These are phyloP conservation scores for Sylvilagus floridanus DNA, from an alignment of 2,797 vertebrate genomes.

Conservation along the genomic window DNA sequence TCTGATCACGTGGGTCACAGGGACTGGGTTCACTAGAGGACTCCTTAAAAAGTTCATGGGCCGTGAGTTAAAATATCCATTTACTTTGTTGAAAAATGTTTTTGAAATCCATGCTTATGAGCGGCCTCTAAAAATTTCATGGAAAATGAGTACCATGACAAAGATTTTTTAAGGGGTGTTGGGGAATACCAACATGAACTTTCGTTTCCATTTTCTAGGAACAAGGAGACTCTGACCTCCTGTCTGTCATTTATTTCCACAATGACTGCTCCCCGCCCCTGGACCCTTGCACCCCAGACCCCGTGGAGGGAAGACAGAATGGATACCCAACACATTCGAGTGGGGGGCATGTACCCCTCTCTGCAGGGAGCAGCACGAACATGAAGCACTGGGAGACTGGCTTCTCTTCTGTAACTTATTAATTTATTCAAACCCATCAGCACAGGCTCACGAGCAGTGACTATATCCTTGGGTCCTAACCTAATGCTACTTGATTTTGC, in stretches of 20 bases:
- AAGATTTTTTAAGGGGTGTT: too few relatives aligned
- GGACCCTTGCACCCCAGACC: neutral
- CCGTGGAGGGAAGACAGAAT: neutral
- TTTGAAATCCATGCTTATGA: too few relatives aligned
- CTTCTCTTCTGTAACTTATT: neutral
- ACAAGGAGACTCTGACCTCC: too few relatives aligned
- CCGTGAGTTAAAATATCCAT: too few relatives aligned
- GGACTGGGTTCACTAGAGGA: neutral
- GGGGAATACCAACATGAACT: too few relatives aligned
- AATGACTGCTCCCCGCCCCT: neutral
- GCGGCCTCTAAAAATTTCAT: too few relatives aligned
- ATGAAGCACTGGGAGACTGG: neutral
- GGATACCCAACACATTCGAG: neutral
- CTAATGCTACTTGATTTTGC: neutral
- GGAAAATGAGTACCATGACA: too few relatives aligned
- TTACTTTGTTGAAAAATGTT: too few relatives aligned
- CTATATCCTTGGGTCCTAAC: neutral
- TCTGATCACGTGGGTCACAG: neutral
- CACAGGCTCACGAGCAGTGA: neutral
- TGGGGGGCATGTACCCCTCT: neutral
- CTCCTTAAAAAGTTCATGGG: too few relatives aligned
- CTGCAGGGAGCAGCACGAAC: neutral
- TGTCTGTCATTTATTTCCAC: neutral
- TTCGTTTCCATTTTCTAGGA: too few relatives aligned
- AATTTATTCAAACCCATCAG: neutral